Percentiles rank a stretch among this genome's conserved stretches.
phyloP scores from a whole-genome alignment of 2,797 vertebrate genomes.

The Austrolebias charrua region DNA sequence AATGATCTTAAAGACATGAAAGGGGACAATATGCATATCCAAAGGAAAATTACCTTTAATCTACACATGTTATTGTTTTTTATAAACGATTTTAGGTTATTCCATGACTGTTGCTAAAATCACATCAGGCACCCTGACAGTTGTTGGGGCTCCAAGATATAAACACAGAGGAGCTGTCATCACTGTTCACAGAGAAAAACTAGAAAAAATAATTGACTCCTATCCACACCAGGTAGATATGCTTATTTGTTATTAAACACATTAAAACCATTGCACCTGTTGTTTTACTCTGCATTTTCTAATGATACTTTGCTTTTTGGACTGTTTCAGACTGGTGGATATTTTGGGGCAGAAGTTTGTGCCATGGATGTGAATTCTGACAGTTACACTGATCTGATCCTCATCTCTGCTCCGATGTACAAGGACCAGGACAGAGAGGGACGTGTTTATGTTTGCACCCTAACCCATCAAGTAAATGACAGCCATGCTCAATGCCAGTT shows the following conservation, averaged over 20 bases:
- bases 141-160: constrained; percentile 77
- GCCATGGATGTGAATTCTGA: constrained; percentile 74
- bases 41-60: no score
- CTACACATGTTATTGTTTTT: no score
- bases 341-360: constrained; percentile 86
- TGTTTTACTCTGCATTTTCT: background rate
- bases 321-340: constrained; percentile 81
- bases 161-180: constrained; percentile 68
- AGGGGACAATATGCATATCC: no score
- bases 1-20: no score
- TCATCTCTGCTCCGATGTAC: no score
- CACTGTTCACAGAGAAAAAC: accelerated
- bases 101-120: constrained; percentile 64
- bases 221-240: background rate
- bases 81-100: constrained; percentile 66
- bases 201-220: accelerated
- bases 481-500: background rate
- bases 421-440: constrained; percentile 59
- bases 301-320: background rate
- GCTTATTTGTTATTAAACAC: no score
- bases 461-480: constrained; percentile 49
- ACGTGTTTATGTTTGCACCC: constrained; percentile 70
- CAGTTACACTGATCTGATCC: constrained; percentile 56
- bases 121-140: accelerated
- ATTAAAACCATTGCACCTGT: no score